Evolutionary conservation across 2,888 invertebrate genomes (phyloP).

Genomic region (Epirrhoe alternata): DNA sequence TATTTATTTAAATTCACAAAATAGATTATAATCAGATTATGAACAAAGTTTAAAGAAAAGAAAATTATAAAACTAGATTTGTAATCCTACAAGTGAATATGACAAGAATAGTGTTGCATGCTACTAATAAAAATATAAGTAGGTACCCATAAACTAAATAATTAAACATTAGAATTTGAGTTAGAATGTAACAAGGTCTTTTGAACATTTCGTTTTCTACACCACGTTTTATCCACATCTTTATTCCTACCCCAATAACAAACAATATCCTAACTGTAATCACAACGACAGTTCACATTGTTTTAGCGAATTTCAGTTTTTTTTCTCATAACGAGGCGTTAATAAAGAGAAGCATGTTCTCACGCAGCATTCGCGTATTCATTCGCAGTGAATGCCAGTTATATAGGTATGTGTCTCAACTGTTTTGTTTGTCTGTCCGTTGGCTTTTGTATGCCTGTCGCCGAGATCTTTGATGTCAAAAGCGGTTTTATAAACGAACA

Average conservation of each 20-base stretch:
- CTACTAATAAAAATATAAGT: too few relatives aligned
- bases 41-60: too few relatives aligned
- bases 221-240: too few relatives aligned
- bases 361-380: constrained; percentile 70
- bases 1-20: too few relatives aligned
- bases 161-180: too few relatives aligned
- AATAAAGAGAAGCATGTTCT: constrained; percentile 67
- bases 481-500: constrained; percentile 51
- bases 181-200: too few relatives aligned
- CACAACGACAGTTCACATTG: constrained; percentile 58
- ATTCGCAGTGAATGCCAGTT: constrained; percentile 54
- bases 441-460: constrained; percentile 66
- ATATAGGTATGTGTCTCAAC: constrained; percentile 45
- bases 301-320: constrained; percentile 63
- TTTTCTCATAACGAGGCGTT: constrained; percentile 53
- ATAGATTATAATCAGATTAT: too few relatives aligned
- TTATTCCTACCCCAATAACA: not conserved
- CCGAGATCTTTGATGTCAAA: constrained; percentile 58
- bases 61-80: too few relatives aligned
- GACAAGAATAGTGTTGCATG: too few relatives aligned
- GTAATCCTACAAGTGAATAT: too few relatives aligned
- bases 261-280: constrained; percentile 48
- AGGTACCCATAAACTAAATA: too few relatives aligned
- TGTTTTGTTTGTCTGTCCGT: constrained; percentile 65
- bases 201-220: too few relatives aligned